These are phyloP conservation scores for Rattus norvegicus DNA, from an alignment of 2,113 vertebrate genomes.

Conservation along the genomic window GRCr8 NC_086021.1:46822501-46823000, in stretches of 20 bases:
- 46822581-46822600: constrained; percentile 46
- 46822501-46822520: background rate
- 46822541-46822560: background rate
- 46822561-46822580: background rate
- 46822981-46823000: background rate
- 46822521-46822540: background rate
- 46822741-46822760: background rate
- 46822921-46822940: constrained; percentile 23
- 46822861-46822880: constrained; percentile 22
- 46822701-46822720: background rate
- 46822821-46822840: background rate
- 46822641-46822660: background rate
- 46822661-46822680: background rate
- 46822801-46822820: background rate
- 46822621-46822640: background rate
- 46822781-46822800: background rate
- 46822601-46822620: background rate
- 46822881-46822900: constrained; percentile 11
- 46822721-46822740: background rate
- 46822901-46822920: background rate
- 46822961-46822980: background rate
- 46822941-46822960: background rate
- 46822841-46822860: background rate
- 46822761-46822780: background rate
- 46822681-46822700: background rate